Evolutionary conservation across 2,888 invertebrate species (phyloP), one percentile per base, ranked within the genome.

Genomic region (Caenorhabditis japonica): DNA sequence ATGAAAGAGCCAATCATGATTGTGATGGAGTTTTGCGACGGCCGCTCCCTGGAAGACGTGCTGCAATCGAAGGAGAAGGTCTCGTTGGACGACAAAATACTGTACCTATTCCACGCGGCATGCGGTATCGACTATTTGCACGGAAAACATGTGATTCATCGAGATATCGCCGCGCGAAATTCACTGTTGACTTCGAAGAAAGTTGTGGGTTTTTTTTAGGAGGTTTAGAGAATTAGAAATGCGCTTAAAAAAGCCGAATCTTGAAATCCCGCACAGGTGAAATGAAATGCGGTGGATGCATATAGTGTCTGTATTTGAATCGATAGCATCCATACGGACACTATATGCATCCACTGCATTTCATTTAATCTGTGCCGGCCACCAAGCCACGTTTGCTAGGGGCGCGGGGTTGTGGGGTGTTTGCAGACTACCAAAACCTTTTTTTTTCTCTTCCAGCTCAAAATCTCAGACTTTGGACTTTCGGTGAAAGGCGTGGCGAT

Each of bases 1-100:
- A 59, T 70, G 62, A 71, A 72, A 34, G 73, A 72, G 47, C 80
- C 80, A 3, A 76, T 80, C n/a, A 74, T 76, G 80, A 76, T 80
- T 19, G 77, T 80, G 8, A 75, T 77, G 70, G 80, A 80, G 39
- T 73, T 75, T n/a, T 70, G 73, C 21, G 62, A 66, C 12, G 72
- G 68, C 0, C 51, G 52, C 4, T 66, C 73, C 0, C 59, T 79
- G n/a, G 74, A 74, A 33, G 55, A 58, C 39, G 47, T 23, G 17
- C 47, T 64, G 1, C 19, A 21, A n/a, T 46, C 60, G 12, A 59
- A 53, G 15, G 46, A 44, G 4, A 61, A 61, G 23, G 56, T 68
- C 17, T 7, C 51, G 1, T 2, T 41, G 1, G 61, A 56, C 10
- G 66, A 79, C 17, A 76, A 75, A 53, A 30, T 68, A 17, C 59